Conservation (phyloP, 2,113 vertebrate species). For the Tautogolabrus adspersus region DNA sequence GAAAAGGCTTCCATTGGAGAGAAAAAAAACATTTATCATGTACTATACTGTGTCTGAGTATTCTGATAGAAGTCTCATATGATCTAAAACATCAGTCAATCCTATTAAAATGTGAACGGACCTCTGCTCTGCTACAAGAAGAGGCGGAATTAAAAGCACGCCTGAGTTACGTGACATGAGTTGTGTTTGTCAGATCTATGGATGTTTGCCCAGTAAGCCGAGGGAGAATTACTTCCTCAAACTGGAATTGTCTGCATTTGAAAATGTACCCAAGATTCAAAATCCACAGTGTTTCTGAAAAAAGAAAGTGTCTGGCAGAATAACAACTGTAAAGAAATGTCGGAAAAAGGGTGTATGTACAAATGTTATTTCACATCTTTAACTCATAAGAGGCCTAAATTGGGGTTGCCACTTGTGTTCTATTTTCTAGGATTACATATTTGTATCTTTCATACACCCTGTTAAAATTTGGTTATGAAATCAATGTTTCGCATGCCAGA, state of each 20-base stretch:
- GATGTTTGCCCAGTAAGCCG: neutral
- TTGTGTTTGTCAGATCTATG: conserved; percentile 15
- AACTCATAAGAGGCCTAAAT: too few relatives aligned
- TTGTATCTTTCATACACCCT: neutral
- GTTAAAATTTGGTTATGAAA: neutral
- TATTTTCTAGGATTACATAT: too few relatives aligned
- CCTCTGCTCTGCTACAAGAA: neutral
- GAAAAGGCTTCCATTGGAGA: neutral
- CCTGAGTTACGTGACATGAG: neutral
- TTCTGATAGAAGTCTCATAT: neutral
- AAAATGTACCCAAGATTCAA: neutral
- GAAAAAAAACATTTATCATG: neutral
- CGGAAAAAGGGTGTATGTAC: too few relatives aligned
- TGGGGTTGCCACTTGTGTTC: too few relatives aligned
- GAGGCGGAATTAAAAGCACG: neutral
- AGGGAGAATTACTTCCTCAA: neutral
- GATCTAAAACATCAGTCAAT: neutral
- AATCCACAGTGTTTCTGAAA: conserved; percentile 2
- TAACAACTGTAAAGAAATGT: neutral
- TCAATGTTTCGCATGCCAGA: neutral
- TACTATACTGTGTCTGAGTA: neutral
- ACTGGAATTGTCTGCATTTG: neutral
- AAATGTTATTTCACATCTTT: too few relatives aligned
- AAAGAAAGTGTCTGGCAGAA: neutral
- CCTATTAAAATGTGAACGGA: neutral